Evolutionary conservation across 2,113 vertebrate genomes (phyloP), one percentile per base, ranked within the genome.

Genomic region (Peromyscus leucopus): DNA sequence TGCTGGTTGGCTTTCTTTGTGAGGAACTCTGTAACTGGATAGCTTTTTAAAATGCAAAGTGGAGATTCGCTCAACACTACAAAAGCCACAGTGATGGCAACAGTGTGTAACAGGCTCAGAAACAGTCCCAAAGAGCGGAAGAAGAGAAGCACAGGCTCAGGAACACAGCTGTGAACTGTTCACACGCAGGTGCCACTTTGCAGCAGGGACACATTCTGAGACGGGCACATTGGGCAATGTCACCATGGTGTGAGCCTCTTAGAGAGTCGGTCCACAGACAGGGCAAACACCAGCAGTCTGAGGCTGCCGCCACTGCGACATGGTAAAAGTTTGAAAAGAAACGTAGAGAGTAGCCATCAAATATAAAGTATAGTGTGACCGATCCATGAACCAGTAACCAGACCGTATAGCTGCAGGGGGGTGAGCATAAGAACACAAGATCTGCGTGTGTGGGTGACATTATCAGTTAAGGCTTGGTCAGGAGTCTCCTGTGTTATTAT

Each of bases 1-100:
- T 89, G 91, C 55, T 16, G 90, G 3, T 2, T 86, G 75, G 71
- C 72, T 89, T 93, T 92, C 71, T 95, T 86, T 82, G 63, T 33
- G 84, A 96, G 48, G 12, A 79, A 84, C 55, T 80, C 46, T 82
- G n/a, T 39, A 57, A 69, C 85, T 26, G 67, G 80, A 71, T 78
- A 75, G 61, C 16, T 36, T 87, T 71, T 88, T 51, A 71, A 69
- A 93, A 94, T 28, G n/a, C 55, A 92, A 46, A 55, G 24, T 67
- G 36, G 63, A 94, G 13, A 46, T n/a, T 83, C 42, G 71, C 3
- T 61, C 21, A 48, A 63, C 15, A 19, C 28, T 15, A 13, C 13
- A 51, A 72, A 89, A 89, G 42, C 36, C 82, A 26, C 10, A 22
- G 59, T 2, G 21, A 55, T 4, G 31, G 57, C 31, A 26, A 3